Base-by-base conservation (phyloP, 2,888 invertebrate species). In the Caenorhabditis zanzibari region DNA sequence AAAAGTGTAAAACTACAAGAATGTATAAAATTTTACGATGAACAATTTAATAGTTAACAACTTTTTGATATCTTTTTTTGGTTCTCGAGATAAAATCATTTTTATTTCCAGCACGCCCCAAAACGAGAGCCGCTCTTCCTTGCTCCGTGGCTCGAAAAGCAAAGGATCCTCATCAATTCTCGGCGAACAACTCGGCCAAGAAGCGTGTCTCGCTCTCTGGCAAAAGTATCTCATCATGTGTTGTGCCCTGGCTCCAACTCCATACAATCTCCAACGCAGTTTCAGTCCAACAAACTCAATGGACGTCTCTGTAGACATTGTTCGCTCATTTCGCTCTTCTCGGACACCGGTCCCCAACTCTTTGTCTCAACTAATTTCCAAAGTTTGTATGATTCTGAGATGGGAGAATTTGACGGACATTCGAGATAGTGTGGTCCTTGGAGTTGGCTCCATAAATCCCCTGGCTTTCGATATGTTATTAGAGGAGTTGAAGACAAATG, bases 381-480 rank as follows among this genome's bases (percentile, higher is more conserved):
- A 87, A 72, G 84, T 80, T 22, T 81, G 83, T 49, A 97, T 97
- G 10, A 94, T 98, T 88, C 94, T 98, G 73, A 95, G 97, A 73
- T 97, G 97, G 93, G 99, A 99, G 93, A 88, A 91, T 71, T 95
- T 96, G 72, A 95, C 95, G 1, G 98, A 99, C 93, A 96, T 99
- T 85, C 94, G 98, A 81, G 98, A 98, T 93, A 96, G 97, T 0
- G 96, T 96, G 7, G 96, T 98, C 16, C 95, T 96, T 88, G 98
- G 88, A 7, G 87, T 98, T 84, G 98, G 98, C 69, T 96, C 96
- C 94, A 96, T 97, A 92, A 99, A 98, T 93, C 95, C 96, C 22
- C 95, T 96, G 88, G 97, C 97, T 10, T 95, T 98, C 84, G 97
- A 97, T 97, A 97, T 98, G 93, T 94, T 99, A 81, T 96, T 98